Conservation (phyloP, 1,140 invertebrate species). For the Drosophila dunni region DNA sequence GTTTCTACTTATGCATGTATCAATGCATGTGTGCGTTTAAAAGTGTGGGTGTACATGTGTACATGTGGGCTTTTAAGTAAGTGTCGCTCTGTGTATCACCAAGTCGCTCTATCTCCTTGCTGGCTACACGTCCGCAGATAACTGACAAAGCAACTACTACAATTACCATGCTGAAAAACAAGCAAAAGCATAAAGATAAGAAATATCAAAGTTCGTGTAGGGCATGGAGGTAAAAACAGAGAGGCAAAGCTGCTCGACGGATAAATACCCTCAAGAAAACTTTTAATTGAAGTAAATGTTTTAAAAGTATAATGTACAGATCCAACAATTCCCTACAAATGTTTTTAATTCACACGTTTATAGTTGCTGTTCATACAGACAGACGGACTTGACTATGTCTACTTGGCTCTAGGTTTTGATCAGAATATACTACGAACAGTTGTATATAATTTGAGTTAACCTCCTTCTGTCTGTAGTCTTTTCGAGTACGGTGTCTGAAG, state of each 20-base stretch:
- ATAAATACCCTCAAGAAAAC: background rate
- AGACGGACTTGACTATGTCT: too few relatives aligned
- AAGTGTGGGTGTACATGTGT: background rate
- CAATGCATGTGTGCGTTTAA: background rate
- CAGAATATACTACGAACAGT: too few relatives aligned
- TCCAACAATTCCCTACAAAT: background rate
- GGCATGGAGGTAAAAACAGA: constrained; percentile 2
- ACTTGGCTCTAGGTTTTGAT: too few relatives aligned
- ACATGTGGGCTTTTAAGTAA: constrained; percentile 37
- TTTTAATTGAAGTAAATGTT: background rate
- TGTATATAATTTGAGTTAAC: too few relatives aligned
- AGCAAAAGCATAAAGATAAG: constrained; percentile 39
- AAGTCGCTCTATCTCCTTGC: constrained; percentile 2
- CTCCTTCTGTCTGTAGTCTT: too few relatives aligned
- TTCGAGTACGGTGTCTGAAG: too few relatives aligned
- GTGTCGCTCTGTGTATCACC: constrained; percentile 22
- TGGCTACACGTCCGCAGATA: constrained; percentile 17
- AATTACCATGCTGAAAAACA: constrained; percentile 33
- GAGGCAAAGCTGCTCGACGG: background rate
- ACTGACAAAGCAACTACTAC: constrained; percentile 34
- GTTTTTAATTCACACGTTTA: too few relatives aligned
- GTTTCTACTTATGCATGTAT: background rate
- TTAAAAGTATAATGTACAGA: background rate
- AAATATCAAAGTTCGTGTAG: constrained; percentile 27
- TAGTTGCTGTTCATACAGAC: too few relatives aligned